Base-by-base conservation (phyloP, 2,113 vertebrate species). In the Apaloderma vittatum region DNA sequence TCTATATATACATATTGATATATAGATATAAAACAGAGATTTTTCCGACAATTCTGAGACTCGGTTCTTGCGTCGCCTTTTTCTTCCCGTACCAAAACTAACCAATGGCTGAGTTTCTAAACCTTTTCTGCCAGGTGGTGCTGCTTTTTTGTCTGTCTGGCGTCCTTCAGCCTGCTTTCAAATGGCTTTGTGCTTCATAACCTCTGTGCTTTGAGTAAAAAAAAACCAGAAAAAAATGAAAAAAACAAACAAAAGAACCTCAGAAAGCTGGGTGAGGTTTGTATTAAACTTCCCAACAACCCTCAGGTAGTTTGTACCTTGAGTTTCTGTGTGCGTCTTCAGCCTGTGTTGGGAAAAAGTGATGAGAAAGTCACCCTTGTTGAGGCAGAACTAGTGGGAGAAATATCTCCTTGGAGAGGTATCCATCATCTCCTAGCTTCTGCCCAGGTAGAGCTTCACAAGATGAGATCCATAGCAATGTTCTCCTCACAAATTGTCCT, bases 21-120 rank as follows among this genome's bases (percentile, higher is more conserved):
- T 24, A 14, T 58, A 54, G 46, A 12, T 55, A 32, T 29, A 49
- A 54, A 91, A 57, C 23, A 51, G 27, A 79, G 59, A 26, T 55
- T 87, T 87, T 91, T 88, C 52, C 68, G 66, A 9, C 73, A 68
- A 20, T 71, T 87, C 61, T 63, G 65, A 80, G 45, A 63, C 32
- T 91, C 14, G 3, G 0, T 85, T 89, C 58, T 90, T 54, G 12
- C 21, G 46, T 37, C 0, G 0, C 27, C 11, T 72, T 82, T 82
- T 48, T 72, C 22, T 66, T 79, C 61, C 58, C 15, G 6, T 65
- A 6, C 37, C 73, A 55, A 26, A 67, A 58, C 62, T 76, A 54
- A 57, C 12, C 15, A 62, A 24, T 15, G 43, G 15, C 19, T 90
- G 78, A 79, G 30, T 58, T 78, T 86, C 30, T 83, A 46, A 67